Conservation (phyloP, 2,888 invertebrate genomes). For the Rhagium mordax region DNA sequence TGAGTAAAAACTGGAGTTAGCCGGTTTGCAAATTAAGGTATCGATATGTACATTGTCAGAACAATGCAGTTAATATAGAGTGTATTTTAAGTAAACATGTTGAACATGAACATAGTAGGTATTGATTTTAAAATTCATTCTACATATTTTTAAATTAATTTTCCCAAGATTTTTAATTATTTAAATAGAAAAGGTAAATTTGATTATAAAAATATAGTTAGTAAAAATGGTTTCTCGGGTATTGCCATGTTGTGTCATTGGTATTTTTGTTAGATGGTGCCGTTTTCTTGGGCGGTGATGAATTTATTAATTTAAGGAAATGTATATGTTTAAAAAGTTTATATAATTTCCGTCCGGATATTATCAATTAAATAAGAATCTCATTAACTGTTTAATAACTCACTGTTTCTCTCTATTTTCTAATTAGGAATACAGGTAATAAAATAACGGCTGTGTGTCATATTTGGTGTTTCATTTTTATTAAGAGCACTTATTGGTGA, state of each 20-base stretch:
- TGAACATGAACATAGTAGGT: background rate
- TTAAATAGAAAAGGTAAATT: no score
- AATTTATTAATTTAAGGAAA: background rate
- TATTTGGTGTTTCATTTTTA: slow-evolving; percentile 8
- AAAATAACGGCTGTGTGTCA: slow-evolving; percentile 25
- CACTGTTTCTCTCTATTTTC: slow-evolving; percentile 28
- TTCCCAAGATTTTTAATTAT: background rate
- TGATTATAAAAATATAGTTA: no score
- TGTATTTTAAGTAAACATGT: background rate
- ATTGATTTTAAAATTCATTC: background rate
- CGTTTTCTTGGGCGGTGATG: background rate
- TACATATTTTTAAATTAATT: background rate
- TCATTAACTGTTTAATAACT: slow-evolving; percentile 14
- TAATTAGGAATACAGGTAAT: slow-evolving; percentile 3
- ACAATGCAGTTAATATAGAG: slow-evolving; percentile 11
- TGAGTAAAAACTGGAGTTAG: no score
- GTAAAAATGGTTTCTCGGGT: background rate
- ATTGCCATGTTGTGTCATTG: background rate
- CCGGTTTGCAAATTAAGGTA: no score
- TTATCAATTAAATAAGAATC: slow-evolving; percentile 17
- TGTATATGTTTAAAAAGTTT: background rate
- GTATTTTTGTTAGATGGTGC: background rate
- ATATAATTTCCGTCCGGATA: slow-evolving; percentile 20
- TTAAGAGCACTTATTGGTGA: slow-evolving; percentile 10
- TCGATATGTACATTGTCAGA: background rate